A percentile compares a stretch with the other conserved stretches of the same genome.
Evolutionary conservation across 2,888 invertebrate species (phyloP).

Genomic region (Leptinotarsa haldemani): DNA sequence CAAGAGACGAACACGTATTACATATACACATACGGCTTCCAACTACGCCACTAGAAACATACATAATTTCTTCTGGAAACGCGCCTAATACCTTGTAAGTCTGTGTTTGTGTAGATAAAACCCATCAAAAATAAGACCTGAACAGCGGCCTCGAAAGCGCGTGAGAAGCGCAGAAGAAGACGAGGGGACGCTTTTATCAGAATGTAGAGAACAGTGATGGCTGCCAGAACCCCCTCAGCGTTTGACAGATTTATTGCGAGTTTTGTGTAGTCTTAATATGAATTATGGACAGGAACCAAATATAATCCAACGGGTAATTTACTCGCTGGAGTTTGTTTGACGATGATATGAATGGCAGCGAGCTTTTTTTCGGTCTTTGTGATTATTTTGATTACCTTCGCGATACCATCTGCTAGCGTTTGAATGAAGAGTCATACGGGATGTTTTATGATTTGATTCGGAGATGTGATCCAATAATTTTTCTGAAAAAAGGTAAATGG

Average conservation of each 20-base stretch:
- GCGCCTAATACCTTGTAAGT: conserved; percentile 27
- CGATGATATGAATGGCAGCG: conserved; percentile 25
- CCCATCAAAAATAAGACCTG: conserved; percentile 24
- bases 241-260: conserved; percentile 68
- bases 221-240: conserved; percentile 61
- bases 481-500: too few species aligned
- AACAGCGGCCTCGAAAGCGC: conserved; percentile 19
- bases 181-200: conserved; percentile 27
- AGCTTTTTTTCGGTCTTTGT: conserved; percentile 12
- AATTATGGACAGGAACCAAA: conserved; percentile 66
- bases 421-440: not conserved
- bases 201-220: conserved; percentile 44
- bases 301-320: conserved; percentile 60
- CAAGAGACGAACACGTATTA: conserved; percentile 3
- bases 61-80: conserved; percentile 15
- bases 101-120: conserved; percentile 29
- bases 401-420: conserved; percentile 8
- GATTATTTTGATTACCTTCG: conserved; percentile 14
- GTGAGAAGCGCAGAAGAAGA: conserved; percentile 23
- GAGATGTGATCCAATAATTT: too few species aligned
- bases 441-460: not conserved
- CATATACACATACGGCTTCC: not conserved
- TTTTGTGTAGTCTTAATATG: conserved; percentile 66
- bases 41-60: conserved; percentile 10
- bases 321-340: conserved; percentile 39